Conservation (phyloP, 2,888 invertebrate species). For the Orchestes rusci region DNA sequence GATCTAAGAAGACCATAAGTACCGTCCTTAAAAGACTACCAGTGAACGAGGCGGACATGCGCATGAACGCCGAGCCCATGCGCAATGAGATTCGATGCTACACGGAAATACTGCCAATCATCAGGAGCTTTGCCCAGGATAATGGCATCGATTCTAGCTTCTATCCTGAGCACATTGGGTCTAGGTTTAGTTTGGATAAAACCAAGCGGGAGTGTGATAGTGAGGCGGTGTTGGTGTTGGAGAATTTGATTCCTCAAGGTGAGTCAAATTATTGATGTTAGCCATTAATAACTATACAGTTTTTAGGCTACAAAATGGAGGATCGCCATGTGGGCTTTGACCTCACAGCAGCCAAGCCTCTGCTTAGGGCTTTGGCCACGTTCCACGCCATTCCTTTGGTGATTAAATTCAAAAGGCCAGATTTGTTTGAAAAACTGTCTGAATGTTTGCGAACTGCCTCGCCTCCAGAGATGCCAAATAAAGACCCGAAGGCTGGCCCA, state of each 20-base stretch:
- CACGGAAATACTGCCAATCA: slow-evolving; percentile 15
- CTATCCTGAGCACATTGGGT: slow-evolving; percentile 20
- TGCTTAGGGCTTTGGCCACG: slow-evolving; percentile 11
- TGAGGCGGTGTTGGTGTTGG: slow-evolving; percentile 21
- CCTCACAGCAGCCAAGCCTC: slow-evolving; percentile 13
- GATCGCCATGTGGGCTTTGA: slow-evolving; percentile 20
- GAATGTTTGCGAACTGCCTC: slow-evolving; percentile 1
- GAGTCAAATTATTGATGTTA: too few relatives aligned
- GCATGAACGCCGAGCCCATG: slow-evolving; percentile 7
- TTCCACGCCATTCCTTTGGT: slow-evolving; percentile 20
- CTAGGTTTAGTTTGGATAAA: slow-evolving; percentile 20
- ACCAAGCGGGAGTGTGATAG: slow-evolving; percentile 15
- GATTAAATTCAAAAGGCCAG: slow-evolving; percentile 16
- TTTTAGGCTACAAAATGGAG: slow-evolving; percentile 15
- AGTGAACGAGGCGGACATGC: not conserved
- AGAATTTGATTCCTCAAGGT: slow-evolving; percentile 24
- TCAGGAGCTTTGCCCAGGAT: slow-evolving; percentile 18
- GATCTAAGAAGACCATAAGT: slow-evolving; percentile 16
- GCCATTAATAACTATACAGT: too few relatives aligned
- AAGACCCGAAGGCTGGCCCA: not conserved
- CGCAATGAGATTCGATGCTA: slow-evolving; percentile 23
- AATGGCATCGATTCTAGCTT: slow-evolving; percentile 15
- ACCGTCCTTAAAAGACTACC: slow-evolving; percentile 22
- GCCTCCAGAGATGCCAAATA: not conserved
- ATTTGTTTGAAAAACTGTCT: slow-evolving; percentile 2